These are phyloP conservation scores for Andricus quercusramuli DNA, from an alignment of 2,888 invertebrate species.

Conservation along the genomic window DNA sequence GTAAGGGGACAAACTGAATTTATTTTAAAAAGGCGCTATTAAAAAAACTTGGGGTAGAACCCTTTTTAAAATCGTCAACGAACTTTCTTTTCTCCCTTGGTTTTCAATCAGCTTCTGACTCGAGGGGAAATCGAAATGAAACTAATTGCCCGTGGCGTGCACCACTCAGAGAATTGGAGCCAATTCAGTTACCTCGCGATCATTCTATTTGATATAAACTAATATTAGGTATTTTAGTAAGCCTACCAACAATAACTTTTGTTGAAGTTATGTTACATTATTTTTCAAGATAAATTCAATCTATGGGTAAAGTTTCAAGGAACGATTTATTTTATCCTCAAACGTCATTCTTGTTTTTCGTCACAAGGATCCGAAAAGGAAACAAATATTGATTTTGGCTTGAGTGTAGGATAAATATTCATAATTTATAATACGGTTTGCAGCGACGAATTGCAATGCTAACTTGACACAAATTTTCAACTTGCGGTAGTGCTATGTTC, in stretches of 20 bases:
- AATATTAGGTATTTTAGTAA: background rate
- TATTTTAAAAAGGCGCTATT: background rate
- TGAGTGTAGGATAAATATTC: background rate
- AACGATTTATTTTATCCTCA: background rate
- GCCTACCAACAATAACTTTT: background rate
- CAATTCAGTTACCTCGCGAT: constrained; percentile 1
- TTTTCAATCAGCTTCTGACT: background rate
- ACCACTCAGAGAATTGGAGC: constrained; percentile 1
- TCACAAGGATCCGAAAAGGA: background rate
- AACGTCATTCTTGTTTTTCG: background rate
- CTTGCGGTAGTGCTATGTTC: too few relatives aligned
- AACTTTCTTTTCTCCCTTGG: constrained; percentile 31
- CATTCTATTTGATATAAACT: background rate
- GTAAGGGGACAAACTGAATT: constrained; percentile 17
- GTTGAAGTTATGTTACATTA: background rate
- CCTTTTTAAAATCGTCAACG: constrained; percentile 23
- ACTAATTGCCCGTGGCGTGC: constrained; percentile 21
- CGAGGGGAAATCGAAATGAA: constrained; percentile 15
- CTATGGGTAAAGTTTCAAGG: background rate
- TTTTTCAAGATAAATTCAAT: background rate
- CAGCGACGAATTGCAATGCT: too few relatives aligned
- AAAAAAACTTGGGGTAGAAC: constrained; percentile 2
- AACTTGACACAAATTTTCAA: too few relatives aligned
- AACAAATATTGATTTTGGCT: background rate
- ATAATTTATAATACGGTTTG: background rate